Conservation (phyloP, 2,888 invertebrate species). For the Agrotis clavis region DNA sequence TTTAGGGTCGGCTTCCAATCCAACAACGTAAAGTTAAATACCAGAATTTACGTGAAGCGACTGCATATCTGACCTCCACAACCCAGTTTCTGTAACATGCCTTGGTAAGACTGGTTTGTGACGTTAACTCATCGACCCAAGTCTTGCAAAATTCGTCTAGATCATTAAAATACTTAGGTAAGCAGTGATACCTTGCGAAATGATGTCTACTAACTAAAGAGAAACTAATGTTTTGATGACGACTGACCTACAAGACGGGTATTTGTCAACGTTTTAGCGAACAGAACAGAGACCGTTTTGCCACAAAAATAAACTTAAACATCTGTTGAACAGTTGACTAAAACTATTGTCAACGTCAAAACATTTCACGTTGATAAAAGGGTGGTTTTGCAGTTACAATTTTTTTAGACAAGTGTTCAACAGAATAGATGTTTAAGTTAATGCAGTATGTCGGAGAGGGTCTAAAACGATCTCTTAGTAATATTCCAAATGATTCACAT, state of each 20-base stretch:
- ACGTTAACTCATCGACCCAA: neutral
- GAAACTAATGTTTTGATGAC: conserved; percentile 13
- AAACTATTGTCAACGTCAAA: too few relatives aligned
- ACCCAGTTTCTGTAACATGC: neutral
- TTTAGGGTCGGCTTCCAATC: neutral
- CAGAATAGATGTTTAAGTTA: too few relatives aligned
- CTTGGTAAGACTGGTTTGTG: neutral
- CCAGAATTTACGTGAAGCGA: neutral
- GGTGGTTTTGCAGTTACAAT: too few relatives aligned
- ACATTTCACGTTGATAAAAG: too few relatives aligned
- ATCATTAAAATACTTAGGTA: conserved; percentile 9
- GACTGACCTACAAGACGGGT: conserved; percentile 32
- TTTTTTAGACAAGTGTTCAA: too few relatives aligned
- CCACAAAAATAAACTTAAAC: too few relatives aligned
- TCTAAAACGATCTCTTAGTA: too few relatives aligned
- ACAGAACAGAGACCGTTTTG: neutral
- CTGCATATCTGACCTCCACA: neutral
- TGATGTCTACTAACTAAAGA: neutral
- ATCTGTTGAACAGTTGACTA: too few relatives aligned
- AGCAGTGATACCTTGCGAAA: conserved; percentile 26
- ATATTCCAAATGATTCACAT: too few relatives aligned
- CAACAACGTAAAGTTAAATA: neutral
- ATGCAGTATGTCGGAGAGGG: too few relatives aligned
- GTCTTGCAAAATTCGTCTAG: conserved; percentile 18
- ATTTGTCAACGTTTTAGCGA: conserved; percentile 16